These are phyloP conservation scores for Calephelis nemesis DNA, from an alignment of 1,140 invertebrate species.

Conservation along the genomic window DNA sequence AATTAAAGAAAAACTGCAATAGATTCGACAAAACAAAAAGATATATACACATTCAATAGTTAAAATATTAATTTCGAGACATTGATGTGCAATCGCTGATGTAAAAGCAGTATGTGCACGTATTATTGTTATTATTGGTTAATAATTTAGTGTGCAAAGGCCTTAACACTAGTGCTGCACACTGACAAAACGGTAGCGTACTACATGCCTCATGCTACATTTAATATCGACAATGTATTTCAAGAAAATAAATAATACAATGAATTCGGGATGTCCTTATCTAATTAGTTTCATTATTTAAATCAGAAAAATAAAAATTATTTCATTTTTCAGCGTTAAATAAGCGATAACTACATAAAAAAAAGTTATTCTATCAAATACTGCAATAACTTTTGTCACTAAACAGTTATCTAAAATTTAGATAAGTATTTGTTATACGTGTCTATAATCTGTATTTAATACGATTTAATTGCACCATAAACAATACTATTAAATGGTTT, in stretches of 20 bases:
- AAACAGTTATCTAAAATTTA: no score
- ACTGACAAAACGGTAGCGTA: slow-evolving; percentile 36
- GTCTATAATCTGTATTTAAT: no score
- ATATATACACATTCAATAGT: slow-evolving; percentile 12
- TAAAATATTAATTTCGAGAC: slow-evolving; percentile 14
- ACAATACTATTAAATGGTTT: no score
- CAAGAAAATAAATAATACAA: slow-evolving; percentile 36
- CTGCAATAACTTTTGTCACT: no score
- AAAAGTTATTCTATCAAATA: no score
- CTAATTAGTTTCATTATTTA: no score
- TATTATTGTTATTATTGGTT: slow-evolving; percentile 4
- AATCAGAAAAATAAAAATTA: no score
- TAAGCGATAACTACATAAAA: no score
- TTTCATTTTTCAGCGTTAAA: no score
- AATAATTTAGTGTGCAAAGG: slow-evolving; percentile 8
- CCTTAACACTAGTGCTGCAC: slow-evolving; percentile 25
- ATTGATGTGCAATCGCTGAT: slow-evolving; percentile 26
- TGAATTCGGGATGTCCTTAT: neutral
- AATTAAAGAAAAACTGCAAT: neutral
- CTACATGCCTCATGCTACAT: slow-evolving; percentile 54
- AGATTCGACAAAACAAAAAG: neutral
- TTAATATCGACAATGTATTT: slow-evolving; percentile 37
- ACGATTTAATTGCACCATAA: no score
- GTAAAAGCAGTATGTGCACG: slow-evolving; percentile 9
- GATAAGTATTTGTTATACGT: no score